Evolutionary conservation across 1,140 invertebrate genomes (phyloP).

Genomic region (Ooceraea biroi): DNA sequence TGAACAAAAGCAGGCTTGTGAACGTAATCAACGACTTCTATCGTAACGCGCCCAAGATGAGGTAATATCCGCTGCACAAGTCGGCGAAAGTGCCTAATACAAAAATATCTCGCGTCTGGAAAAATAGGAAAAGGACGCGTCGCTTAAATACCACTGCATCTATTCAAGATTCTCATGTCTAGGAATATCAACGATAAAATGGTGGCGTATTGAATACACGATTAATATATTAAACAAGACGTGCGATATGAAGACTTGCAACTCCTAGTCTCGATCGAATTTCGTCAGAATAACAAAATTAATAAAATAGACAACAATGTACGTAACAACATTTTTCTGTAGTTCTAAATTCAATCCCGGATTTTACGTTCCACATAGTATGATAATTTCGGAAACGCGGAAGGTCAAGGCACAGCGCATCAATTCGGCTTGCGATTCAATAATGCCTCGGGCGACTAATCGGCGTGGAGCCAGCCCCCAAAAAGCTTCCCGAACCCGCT

Average conservation of each 20-base stretch:
- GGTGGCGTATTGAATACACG: neutral
- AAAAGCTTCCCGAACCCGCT: constrained; percentile 41
- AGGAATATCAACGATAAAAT: too few relatives aligned
- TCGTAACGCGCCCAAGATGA: neutral
- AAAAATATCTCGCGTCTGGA: too few relatives aligned
- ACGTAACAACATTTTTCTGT: neutral
- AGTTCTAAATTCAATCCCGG: neutral
- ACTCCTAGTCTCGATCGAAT: neutral
- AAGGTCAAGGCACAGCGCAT: constrained; percentile 31
- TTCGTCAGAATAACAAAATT: neutral
- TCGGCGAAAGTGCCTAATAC: neutral
- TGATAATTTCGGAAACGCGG: constrained; percentile 17
- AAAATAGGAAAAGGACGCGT: too few relatives aligned
- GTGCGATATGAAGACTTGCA: too few relatives aligned
- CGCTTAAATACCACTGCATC: too few relatives aligned
- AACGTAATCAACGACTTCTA: neutral
- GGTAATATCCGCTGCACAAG: neutral
- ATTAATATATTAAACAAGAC: too few relatives aligned
- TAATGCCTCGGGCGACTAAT: constrained; percentile 51
- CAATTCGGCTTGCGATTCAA: constrained; percentile 1
- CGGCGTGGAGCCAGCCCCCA: constrained; percentile 54
- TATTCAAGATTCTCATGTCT: too few relatives aligned
- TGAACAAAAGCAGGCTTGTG: neutral
- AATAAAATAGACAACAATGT: neutral
- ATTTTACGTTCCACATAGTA: neutral